phyloP scores from a whole-genome alignment of 2,797 vertebrate species.

The Psittacula echo region DNA sequence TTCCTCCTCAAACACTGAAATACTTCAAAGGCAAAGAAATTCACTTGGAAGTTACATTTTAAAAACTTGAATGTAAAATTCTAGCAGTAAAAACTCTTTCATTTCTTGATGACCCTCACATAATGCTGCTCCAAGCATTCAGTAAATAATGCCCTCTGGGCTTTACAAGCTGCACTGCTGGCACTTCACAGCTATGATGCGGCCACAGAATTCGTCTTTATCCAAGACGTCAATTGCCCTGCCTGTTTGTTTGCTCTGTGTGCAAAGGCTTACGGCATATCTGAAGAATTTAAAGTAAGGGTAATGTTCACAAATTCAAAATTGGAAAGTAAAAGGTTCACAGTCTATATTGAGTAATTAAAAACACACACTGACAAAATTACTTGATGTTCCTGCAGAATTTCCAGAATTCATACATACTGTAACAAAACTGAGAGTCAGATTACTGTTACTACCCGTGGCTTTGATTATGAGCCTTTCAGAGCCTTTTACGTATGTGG shows the following conservation, averaged over 20 bases:
- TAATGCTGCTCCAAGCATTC: not conserved
- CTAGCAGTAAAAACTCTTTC: not conserved
- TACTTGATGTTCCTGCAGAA: not conserved
- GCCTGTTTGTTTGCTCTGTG: not conserved
- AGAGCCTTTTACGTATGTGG: not conserved
- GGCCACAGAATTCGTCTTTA: not conserved
- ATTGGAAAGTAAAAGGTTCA: not conserved
- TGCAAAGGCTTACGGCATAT: not conserved
- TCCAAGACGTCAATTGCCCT: not conserved
- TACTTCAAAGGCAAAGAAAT: not conserved
- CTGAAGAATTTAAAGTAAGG: not conserved
- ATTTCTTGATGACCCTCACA: not conserved
- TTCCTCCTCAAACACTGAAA: not conserved
- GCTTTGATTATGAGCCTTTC: not conserved
- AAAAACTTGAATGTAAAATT: not conserved
- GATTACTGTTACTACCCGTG: not conserved
- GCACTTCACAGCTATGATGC: not conserved
- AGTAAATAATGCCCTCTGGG: not conserved
- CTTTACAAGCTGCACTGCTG: not conserved
- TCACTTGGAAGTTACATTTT: not conserved
- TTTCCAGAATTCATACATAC: not conserved
- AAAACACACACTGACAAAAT: not conserved
- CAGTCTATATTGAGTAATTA: not conserved
- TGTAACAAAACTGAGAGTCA: not conserved
- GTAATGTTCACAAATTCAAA: not conserved